Evolutionary conservation across 1,140 invertebrate species (phyloP).

Genomic region (Aphaenogaster rudis): DNA sequence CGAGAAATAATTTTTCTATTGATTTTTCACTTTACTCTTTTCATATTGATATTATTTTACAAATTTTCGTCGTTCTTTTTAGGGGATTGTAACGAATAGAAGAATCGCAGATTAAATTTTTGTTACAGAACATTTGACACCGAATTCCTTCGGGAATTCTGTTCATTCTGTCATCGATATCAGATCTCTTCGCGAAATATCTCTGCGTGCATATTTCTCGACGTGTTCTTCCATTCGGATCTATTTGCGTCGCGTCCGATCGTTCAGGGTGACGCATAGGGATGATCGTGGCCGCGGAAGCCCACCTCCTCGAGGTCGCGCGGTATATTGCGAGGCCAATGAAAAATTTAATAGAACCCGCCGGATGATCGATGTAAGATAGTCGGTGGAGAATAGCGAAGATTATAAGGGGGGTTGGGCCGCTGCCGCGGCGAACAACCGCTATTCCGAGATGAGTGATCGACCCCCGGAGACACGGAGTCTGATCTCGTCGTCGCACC

Average conservation of each 20-base stretch:
- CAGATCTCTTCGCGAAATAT: neutral
- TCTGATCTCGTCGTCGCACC: constrained; percentile 76
- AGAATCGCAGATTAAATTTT: neutral
- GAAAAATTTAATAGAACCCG: constrained; percentile 83
- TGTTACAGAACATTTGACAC: neutral
- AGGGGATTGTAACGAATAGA: neutral
- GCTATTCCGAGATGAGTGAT: constrained; percentile 84
- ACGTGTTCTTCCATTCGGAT: constrained; percentile 33
- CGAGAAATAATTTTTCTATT: neutral
- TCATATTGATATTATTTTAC: neutral
- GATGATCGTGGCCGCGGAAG: constrained; percentile 26
- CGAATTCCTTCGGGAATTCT: neutral
- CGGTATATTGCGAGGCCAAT: constrained; percentile 63
- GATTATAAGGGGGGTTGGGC: constrained; percentile 82
- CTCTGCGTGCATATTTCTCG: neutral
- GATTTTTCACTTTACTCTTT: neutral
- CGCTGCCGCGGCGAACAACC: constrained; percentile 74
- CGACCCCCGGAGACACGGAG: constrained; percentile 81
- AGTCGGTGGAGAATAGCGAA: constrained; percentile 82
- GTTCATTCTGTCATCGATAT: neutral
- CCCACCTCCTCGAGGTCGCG: constrained; percentile 43
- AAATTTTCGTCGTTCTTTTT: neutral
- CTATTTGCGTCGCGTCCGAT: constrained; percentile 46
- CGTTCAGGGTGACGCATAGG: constrained; percentile 30
- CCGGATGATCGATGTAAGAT: constrained; percentile 84